Evolutionary conservation across 1,140 invertebrate genomes (phyloP).

Genomic region (Chrysomallon squamiferum): DNA sequence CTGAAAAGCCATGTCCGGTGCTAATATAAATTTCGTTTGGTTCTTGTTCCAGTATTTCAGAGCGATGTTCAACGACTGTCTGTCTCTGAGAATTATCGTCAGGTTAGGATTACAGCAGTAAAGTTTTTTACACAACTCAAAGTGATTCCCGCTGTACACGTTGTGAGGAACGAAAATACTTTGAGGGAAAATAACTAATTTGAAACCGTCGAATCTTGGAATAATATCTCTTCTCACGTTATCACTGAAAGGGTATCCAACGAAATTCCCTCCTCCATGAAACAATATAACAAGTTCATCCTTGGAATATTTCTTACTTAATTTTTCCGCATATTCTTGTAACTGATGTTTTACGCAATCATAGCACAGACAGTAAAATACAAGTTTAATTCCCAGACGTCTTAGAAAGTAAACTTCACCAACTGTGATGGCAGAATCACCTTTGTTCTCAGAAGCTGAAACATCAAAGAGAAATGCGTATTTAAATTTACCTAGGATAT

Average conservation of each 20-base stretch:
- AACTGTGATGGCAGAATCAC: conserved; percentile 29
- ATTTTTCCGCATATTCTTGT: not conserved
- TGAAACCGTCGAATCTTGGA: conserved; percentile 11
- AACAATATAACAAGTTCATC: conserved; percentile 2
- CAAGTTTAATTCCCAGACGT: conserved; percentile 12
- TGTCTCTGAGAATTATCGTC: conserved; percentile 27
- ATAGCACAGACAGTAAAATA: conserved; percentile 19
- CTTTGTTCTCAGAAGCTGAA: conserved; percentile 27
- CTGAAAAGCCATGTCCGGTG: conserved; percentile 32
- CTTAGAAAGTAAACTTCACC: conserved; percentile 22
- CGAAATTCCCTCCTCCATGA: conserved; percentile 30
- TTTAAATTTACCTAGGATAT: conserved; percentile 7
- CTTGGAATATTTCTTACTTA: not conserved
- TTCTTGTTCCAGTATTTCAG: conserved; percentile 9
- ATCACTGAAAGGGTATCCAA: conserved; percentile 16
- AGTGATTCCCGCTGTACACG: not conserved
- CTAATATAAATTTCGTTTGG: conserved; percentile 13
- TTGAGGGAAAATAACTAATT: conserved; percentile 21
- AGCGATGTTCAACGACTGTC: conserved; percentile 19
- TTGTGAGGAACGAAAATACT: conserved; percentile 14
- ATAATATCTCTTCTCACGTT: conserved; percentile 3
- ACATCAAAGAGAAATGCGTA: conserved; percentile 28
- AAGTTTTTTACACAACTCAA: conserved; percentile 2
- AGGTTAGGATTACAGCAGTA: not conserved
- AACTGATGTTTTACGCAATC: conserved; percentile 1